A percentile compares a stretch with the other conserved stretches of the same genome.
Evolutionary conservation across 2,888 invertebrate species (phyloP).

Genomic region (Alviniconcha strummeri): DNA sequence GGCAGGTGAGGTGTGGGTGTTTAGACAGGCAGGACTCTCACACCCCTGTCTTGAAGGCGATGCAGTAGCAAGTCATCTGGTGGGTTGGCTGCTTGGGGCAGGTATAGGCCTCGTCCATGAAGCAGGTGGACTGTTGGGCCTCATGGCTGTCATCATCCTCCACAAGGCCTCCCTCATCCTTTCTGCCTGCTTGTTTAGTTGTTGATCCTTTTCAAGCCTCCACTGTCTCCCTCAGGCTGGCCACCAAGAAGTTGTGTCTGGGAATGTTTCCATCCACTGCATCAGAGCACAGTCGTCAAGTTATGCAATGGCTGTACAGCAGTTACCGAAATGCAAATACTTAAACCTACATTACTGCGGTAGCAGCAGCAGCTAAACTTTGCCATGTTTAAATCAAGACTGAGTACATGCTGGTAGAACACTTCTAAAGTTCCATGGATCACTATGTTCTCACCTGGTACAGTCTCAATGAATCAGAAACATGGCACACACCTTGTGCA

Average conservation of each 20-base stretch:
- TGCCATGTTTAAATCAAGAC: too few species aligned
- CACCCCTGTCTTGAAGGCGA: neutral
- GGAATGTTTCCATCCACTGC: conserved; percentile 74
- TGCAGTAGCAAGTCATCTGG: conserved; percentile 4
- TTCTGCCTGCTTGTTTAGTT: neutral
- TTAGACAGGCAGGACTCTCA: neutral
- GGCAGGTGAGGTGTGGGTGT: neutral
- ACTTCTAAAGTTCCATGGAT: too few species aligned
- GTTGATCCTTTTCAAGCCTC: conserved; percentile 43
- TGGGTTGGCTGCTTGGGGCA: conserved; percentile 6
- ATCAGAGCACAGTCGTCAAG: conserved; percentile 33
- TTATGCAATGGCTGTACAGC: too few species aligned
- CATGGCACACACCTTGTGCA: too few species aligned
- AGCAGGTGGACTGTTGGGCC: neutral
- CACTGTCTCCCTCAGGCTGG: conserved; percentile 69
- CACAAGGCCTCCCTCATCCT: neutral
- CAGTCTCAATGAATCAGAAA: too few species aligned
- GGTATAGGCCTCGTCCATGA: conserved; percentile 12
- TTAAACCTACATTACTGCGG: too few species aligned
- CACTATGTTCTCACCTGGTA: too few species aligned
- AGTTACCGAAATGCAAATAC: too few species aligned
- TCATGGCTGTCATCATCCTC: too few species aligned
- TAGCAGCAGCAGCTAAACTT: too few species aligned
- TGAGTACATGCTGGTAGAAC: too few species aligned
- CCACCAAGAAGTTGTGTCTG: conserved; percentile 74